Conservation (phyloP, 2,888 invertebrate species). For the Gonocerus acuteangulatus region DNA sequence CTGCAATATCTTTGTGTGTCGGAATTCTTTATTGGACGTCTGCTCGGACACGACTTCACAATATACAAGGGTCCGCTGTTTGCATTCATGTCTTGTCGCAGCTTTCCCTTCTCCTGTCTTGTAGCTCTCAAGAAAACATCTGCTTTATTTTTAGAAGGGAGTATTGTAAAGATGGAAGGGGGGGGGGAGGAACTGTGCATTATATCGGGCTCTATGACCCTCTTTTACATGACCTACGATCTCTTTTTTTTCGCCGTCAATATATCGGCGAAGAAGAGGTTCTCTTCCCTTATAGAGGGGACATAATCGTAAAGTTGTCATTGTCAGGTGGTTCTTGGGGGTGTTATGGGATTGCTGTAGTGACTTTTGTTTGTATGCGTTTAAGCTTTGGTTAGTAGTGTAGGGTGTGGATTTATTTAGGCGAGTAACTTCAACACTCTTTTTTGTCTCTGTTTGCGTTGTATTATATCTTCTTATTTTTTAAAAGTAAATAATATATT, state of each 20-base stretch:
- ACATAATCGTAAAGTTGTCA: neutral
- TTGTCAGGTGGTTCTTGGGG: neutral
- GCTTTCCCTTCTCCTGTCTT: neutral
- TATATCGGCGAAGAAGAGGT: no score
- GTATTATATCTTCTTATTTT: no score
- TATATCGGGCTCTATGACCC: neutral
- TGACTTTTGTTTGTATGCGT: no score
- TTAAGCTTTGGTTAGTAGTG: no score
- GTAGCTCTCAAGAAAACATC: constrained; percentile 12
- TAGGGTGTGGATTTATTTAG: no score
- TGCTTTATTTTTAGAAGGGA: constrained; percentile 12
- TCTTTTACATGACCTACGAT: neutral
- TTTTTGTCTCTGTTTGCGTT: no score
- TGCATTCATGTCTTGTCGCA: constrained; percentile 17
- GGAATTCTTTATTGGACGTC: constrained; percentile 23
- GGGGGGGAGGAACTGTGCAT: neutral
- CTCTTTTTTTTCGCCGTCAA: neutral
- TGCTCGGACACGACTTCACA: constrained; percentile 21
- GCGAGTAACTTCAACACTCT: no score
- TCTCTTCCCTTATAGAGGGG: neutral
- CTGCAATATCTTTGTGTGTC: constrained; percentile 21
- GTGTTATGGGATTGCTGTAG: no score
- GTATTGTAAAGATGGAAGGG: neutral
- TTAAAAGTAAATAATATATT: no score
- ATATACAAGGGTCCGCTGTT: constrained; percentile 16